Percentiles rank a stretch among this genome's conserved stretches.
Evolutionary conservation across 2,888 invertebrate species (phyloP).

Genomic region (Cephus rjabovi): DNA sequence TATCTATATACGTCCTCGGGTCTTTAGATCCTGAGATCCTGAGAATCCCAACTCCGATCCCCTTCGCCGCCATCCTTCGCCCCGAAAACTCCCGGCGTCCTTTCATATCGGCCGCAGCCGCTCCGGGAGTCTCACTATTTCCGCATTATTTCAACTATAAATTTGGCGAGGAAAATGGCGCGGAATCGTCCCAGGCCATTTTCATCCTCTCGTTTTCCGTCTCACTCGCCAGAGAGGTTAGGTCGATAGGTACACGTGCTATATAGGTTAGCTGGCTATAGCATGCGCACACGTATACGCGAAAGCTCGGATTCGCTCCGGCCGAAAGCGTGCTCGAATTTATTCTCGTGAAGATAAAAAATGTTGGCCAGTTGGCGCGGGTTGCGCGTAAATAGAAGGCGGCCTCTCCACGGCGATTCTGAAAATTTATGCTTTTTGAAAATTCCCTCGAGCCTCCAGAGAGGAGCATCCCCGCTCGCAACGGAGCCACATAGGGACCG

Average conservation of each 20-base stretch:
- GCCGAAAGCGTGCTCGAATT: background rate
- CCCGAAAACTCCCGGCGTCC: conserved; percentile 12
- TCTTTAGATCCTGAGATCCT: background rate
- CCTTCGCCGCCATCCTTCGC: conserved; percentile 9
- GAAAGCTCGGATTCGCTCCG: background rate
- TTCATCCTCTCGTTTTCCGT: conserved; percentile 5
- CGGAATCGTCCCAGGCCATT: conserved; percentile 35
- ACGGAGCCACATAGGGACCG: background rate
- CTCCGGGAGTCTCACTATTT: conserved; percentile 45
- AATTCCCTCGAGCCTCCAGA: background rate
- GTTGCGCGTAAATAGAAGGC: background rate
- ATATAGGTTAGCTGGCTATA: background rate
- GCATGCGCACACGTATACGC: background rate
- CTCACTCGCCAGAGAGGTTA: background rate
- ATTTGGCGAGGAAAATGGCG: conserved; percentile 46
- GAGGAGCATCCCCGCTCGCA: background rate
- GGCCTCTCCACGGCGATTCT: background rate
- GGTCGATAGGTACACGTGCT: background rate
- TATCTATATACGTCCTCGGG: background rate
- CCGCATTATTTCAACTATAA: conserved; percentile 53
- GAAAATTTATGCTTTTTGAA: conserved; percentile 1
- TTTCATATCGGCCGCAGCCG: conserved; percentile 22
- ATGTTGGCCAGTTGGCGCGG: conserved; percentile 3
- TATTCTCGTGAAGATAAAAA: conserved; percentile 2
- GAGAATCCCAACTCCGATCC: conserved; percentile 7